These are phyloP conservation scores for Epiblema foenella DNA, from an alignment of 2,888 invertebrate species.

Conservation along the genomic window DNA sequence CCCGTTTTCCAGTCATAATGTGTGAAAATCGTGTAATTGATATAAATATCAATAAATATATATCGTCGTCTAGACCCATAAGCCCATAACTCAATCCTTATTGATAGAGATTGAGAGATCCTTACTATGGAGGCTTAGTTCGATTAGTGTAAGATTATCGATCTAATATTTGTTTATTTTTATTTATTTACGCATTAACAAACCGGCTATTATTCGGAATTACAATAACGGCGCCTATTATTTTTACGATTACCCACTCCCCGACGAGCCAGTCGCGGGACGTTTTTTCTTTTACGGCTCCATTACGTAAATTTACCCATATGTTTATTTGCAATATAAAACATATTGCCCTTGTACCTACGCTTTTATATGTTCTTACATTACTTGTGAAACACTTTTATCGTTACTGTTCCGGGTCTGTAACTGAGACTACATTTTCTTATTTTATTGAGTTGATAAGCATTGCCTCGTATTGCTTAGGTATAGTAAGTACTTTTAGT, in stretches of 20 bases:
- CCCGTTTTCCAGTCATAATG: no score
- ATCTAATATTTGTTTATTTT: no score
- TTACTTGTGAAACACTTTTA: conserved; percentile 44
- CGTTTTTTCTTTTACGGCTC: conserved; percentile 71
- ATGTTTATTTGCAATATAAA: conserved; percentile 83
- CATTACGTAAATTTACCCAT: conserved; percentile 83
- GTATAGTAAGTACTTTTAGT: no score
- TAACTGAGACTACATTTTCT: conserved; percentile 12
- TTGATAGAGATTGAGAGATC: no score
- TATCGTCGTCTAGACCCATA: no score
- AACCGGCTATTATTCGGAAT: conserved; percentile 23
- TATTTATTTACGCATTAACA: not conserved
- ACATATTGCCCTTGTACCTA: conserved; percentile 68
- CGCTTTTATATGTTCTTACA: conserved; percentile 45
- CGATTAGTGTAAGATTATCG: no score
- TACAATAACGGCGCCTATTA: conserved; percentile 51
- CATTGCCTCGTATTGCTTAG: not conserved
- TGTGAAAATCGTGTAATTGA: no score
- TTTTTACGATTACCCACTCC: conserved; percentile 59
- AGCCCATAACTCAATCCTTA: no score
- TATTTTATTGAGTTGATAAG: not conserved
- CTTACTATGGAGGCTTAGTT: no score
- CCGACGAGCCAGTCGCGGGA: conserved; percentile 52
- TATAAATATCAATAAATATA: no score
- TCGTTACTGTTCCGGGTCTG: conserved; percentile 23